phyloP scores from a whole-genome alignment of 2,113 vertebrate genomes.

The Melanocharis versteri region DNA sequence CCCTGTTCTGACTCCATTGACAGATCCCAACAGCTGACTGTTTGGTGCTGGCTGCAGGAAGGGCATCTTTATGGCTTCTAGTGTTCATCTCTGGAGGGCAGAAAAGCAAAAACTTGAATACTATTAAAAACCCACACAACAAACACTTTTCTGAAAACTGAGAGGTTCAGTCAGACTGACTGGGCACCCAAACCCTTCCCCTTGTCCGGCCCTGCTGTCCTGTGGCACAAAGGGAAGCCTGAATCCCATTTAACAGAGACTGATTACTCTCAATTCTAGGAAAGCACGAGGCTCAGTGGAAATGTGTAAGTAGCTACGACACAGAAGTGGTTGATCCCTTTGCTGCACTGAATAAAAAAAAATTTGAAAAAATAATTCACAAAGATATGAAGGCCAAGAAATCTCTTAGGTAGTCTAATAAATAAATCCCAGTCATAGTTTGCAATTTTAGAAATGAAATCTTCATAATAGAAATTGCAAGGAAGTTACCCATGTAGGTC shows the following conservation, averaged over 20 bases:
- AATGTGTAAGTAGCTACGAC: neutral
- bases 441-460: neutral
- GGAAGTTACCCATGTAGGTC: neutral
- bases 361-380: neutral
- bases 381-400: neutral
- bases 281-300: neutral
- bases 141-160: neutral
- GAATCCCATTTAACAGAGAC: neutral
- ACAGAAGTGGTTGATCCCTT: neutral
- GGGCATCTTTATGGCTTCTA: neutral
- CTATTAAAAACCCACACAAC: neutral
- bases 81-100: neutral
- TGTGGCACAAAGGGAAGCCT: neutral
- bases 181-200: neutral
- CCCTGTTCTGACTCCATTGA: accelerated
- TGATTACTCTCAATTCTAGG: neutral
- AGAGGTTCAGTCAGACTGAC: neutral
- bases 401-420: neutral
- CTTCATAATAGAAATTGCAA: neutral
- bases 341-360: neutral
- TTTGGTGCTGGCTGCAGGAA: neutral
- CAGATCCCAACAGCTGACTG: neutral
- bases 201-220: accelerated
- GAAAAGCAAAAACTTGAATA: neutral
- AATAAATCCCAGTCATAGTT: neutral